Evolutionary conservation across 2,888 invertebrate species (phyloP), one percentile per base, ranked within the genome.

Genomic region (Amorpha juglandis): DNA sequence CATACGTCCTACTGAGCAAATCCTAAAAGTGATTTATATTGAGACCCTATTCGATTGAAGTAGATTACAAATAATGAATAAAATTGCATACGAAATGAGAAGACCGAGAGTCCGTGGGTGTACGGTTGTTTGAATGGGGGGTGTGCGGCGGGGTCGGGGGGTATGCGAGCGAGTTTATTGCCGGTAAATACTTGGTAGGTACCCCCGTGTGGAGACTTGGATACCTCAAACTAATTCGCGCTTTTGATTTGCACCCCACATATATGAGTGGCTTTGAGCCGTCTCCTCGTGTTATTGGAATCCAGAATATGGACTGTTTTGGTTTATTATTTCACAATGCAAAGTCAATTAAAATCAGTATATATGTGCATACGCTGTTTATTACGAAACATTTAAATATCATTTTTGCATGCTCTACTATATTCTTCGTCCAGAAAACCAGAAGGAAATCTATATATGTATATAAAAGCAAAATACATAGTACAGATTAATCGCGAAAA

Each of bases 1-100:
- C 92, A 90, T 91, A 91, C 91, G 84, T 91, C 85, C 90, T 88
- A 86, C 79, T 81, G 83, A 82, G 87, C 86, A 88, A 89, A 89
- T 90, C 89, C 91, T 89, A 89, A 92, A 91, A 91, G 91, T 92
- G 91, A 92, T 92, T 91, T 91, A 92, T 90, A 89, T 89, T 76
- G 89, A 83, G 88, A 87, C 89, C 89, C 89, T 88, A 90, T 91
- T 89, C 91, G 87, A 92, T 91, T 92, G 91, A 90, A 92, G 92
- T 89, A 89, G 91, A 92, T 92, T 92, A 92, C 92, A 92, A 92
- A 92, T 92, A 92, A 92, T 92, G 92, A 92, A 92, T 92, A 92
- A 92, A 92, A 92, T 92, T 92, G 92, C 92, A 92, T 92, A 90
- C 89, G 90, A 89, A 92, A 92, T 92, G 92, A 92, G 91, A 82